A percentile compares a stretch with the other conserved stretches of the same genome.
Evolutionary conservation across 2,797 vertebrate species (phyloP).

Genomic region (Danio aesculapii): DNA sequence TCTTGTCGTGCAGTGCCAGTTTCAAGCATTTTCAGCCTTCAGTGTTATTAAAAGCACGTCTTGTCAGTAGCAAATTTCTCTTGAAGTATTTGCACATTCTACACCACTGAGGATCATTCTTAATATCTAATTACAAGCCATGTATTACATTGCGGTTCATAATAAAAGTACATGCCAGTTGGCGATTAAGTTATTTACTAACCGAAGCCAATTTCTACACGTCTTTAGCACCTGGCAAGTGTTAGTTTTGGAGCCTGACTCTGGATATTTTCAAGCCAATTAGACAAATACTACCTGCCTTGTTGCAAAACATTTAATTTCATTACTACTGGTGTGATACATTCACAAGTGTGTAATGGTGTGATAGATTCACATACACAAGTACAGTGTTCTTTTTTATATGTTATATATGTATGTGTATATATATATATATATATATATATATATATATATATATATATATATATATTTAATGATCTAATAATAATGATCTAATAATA

Average conservation of each 20-base stretch:
- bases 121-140: background rate
- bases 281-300: background rate
- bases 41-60: background rate
- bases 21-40: background rate
- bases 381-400: background rate
- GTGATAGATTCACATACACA: background rate
- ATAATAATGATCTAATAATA: too few species aligned
- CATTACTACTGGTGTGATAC: background rate
- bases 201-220: slow-evolving; percentile 1
- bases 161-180: slow-evolving; percentile 2
- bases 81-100: background rate
- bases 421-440: too few species aligned
- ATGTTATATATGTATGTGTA: too few species aligned
- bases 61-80: background rate
- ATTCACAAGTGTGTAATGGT: too few species aligned
- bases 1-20: background rate
- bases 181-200: background rate
- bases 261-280: background rate
- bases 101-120: background rate
- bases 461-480: too few species aligned
- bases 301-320: background rate
- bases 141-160: background rate
- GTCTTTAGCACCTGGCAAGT: background rate
- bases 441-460: too few species aligned
- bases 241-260: background rate